These are phyloP conservation scores for Nesoenas mayeri DNA, from an alignment of 2,113 vertebrate species.

Conservation along the genomic window DNA sequence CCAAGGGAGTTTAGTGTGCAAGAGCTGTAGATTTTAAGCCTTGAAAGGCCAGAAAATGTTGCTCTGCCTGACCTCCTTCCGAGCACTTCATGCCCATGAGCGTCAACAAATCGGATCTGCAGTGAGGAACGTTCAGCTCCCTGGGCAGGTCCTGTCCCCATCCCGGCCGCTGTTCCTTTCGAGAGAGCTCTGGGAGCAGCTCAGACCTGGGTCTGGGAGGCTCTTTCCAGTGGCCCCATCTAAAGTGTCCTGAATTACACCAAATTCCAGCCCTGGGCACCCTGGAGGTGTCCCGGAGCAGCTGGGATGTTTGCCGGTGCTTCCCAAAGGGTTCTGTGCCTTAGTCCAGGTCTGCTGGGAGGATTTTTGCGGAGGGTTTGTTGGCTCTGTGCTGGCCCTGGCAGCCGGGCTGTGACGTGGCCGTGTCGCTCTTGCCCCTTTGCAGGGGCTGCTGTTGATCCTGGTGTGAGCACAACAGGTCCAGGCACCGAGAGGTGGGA, in stretches of 20 bases:
- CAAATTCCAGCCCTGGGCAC: not conserved
- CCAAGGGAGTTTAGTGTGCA: not conserved
- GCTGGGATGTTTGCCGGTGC: fast-evolving
- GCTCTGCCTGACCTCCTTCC: not conserved
- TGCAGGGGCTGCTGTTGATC: constrained; percentile 4
- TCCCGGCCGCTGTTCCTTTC: not conserved
- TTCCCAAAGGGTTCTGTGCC: not conserved
- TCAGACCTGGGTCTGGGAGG: not conserved
- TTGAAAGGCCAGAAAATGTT: not conserved
- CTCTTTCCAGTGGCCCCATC: not conserved
- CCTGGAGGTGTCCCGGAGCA: not conserved
- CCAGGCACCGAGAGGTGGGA: not conserved
- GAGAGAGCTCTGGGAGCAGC: not conserved
- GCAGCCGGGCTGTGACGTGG: fast-evolving
- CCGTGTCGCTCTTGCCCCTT: not conserved
- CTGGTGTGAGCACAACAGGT: not conserved
- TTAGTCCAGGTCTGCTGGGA: fast-evolving
- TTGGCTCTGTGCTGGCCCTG: not conserved
- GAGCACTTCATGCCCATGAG: not conserved
- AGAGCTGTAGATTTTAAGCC: not conserved
- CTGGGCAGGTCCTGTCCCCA: too few relatives aligned
- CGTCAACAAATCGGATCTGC: fast-evolving
- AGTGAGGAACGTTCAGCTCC: fast-evolving
- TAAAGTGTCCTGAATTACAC: not conserved
- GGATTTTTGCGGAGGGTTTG: not conserved